A percentile compares a stretch with the other conserved stretches of the same genome.
Evolutionary conservation across 2,888 invertebrate species (phyloP).

Genomic region (Acleris sparsana): DNA sequence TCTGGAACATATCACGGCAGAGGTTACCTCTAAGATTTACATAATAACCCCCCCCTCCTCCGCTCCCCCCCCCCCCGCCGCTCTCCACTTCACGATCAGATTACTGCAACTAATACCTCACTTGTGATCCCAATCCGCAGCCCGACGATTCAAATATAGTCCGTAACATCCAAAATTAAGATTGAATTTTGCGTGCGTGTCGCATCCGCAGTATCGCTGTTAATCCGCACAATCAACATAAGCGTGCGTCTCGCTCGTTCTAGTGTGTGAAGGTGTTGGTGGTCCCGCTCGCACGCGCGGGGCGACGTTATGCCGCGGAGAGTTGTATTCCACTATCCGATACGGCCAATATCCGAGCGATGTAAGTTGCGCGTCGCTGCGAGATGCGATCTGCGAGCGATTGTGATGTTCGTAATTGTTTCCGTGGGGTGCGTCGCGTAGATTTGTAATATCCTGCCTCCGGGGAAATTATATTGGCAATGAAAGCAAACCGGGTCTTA

Average conservation of each 20-base stretch:
- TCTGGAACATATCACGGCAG: conserved; percentile 19
- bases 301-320: background rate
- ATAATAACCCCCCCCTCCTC: conserved; percentile 20
- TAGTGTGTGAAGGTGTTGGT: too few species aligned
- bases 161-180: background rate
- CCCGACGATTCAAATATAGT: background rate
- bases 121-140: conserved; percentile 18
- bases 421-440: background rate
- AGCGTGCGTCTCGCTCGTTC: conserved; percentile 13
- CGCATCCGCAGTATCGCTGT: conserved; percentile 19
- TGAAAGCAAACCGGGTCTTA: too few species aligned
- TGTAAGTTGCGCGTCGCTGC: background rate
- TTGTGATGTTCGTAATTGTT: background rate
- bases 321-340: conserved; percentile 14
- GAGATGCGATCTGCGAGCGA: background rate
- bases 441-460: too few species aligned
- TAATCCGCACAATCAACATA: conserved; percentile 34
- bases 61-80: background rate
- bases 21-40: conserved; percentile 34
- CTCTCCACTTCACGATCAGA: conserved; percentile 19
- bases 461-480: too few species aligned
- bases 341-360: conserved; percentile 2
- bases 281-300: background rate
- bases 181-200: background rate
- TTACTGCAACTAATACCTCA: conserved; percentile 34